Conservation (phyloP, 2,113 vertebrate species). For the Indri indri region DNA sequence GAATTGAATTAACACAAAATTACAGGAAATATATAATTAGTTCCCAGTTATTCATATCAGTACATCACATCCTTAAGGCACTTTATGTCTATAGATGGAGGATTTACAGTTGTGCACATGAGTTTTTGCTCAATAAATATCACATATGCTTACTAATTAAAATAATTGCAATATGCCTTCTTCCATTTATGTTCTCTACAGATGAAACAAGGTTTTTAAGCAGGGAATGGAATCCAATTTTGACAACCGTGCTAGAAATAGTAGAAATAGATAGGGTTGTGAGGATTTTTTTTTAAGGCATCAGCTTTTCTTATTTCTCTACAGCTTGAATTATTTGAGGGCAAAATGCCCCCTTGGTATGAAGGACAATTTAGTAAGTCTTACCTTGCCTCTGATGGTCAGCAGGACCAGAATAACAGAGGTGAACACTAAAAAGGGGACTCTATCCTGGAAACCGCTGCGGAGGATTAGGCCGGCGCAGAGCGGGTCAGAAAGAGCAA, state of each 20-base stretch:
- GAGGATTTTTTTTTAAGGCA: neutral
- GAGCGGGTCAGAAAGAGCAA: no score
- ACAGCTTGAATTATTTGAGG: slow-evolving; percentile 2
- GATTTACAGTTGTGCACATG: neutral
- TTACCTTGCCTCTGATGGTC: no score
- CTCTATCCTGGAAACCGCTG: no score
- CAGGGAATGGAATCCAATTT: neutral
- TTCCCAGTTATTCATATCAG: neutral
- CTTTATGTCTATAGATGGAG: neutral
- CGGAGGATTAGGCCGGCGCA: no score
- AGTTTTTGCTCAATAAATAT: neutral
- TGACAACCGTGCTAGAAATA: neutral
- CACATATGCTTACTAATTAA: neutral
- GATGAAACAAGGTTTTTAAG: neutral
- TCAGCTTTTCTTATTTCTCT: slow-evolving; percentile 18
- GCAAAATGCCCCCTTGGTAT: neutral
- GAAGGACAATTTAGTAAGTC: no score
- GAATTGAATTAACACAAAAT: slow-evolving; percentile 26
- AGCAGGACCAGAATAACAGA: no score
- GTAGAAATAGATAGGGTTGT: neutral
- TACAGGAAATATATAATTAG: slow-evolving; percentile 20
- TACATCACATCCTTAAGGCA: neutral
- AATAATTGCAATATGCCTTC: neutral
- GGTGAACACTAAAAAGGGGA: no score
- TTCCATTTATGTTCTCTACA: neutral